Conservation (phyloP, 2,113 vertebrate species). For the Narcine bancroftii region DNA sequence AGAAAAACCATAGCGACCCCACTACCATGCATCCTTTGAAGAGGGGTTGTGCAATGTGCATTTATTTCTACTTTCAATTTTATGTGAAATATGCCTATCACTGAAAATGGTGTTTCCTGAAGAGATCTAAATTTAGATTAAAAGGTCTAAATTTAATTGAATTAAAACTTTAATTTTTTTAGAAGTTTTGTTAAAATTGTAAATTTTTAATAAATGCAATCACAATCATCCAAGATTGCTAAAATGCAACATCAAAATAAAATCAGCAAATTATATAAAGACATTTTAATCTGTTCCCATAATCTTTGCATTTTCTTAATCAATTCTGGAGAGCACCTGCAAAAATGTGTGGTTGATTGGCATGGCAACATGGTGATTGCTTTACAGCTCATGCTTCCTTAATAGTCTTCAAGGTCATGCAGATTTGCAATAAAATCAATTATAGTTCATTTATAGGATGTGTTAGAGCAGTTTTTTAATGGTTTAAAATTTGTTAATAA, state of each 20-base stretch:
- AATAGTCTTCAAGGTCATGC: slow-evolving; percentile 79
- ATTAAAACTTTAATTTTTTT: too few species aligned
- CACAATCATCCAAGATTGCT: neutral
- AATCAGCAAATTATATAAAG: neutral
- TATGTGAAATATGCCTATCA: neutral
- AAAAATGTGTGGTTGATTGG: slow-evolving; percentile 72
- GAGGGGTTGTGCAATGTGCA: neutral
- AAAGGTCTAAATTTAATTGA: too few species aligned
- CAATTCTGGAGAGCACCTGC: slow-evolving; percentile 62
- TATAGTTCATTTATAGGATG: slow-evolving; percentile 71
- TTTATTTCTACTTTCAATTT: neutral
- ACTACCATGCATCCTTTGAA: neutral
- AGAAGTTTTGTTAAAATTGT: too few species aligned
- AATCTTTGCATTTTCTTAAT: slow-evolving; percentile 46
- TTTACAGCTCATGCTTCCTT: slow-evolving; percentile 84
- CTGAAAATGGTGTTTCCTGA: neutral
- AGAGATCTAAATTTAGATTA: too few species aligned
- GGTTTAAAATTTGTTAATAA: slow-evolving; percentile 62
- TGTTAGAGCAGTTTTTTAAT: slow-evolving; percentile 76
- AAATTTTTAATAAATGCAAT: neutral
- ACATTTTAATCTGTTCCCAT: slow-evolving; percentile 27
- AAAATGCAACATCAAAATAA: neutral
- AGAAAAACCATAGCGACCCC: too few species aligned
- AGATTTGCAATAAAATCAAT: slow-evolving; percentile 85
- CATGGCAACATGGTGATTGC: slow-evolving; percentile 76